Evolutionary conservation across 1,140 invertebrate genomes (phyloP).

Genomic region (Trigoniulus corallinus): DNA sequence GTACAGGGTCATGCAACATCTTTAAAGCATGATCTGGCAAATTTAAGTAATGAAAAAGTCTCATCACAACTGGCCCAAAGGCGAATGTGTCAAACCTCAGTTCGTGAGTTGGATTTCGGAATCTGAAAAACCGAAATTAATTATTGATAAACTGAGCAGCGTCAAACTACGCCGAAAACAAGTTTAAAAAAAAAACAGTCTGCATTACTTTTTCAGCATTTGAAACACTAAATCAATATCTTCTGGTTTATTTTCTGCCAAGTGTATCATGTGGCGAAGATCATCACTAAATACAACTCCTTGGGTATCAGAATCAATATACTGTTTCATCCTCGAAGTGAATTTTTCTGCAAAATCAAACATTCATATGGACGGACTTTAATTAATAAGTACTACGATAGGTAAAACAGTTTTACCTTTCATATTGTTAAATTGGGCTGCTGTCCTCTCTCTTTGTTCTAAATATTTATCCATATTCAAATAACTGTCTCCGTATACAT

Average conservation of each 20-base stretch:
- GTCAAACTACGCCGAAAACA: constrained; percentile 41
- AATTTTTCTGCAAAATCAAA: constrained; percentile 1
- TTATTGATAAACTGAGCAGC: neutral
- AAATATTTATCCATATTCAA: neutral
- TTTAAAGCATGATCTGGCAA: too few species aligned
- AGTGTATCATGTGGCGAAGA: constrained; percentile 59
- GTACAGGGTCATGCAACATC: too few species aligned
- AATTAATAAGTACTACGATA: too few species aligned
- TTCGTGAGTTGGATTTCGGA: constrained; percentile 49
- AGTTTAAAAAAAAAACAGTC: constrained; percentile 28
- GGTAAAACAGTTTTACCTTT: too few species aligned
- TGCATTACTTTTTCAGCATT: constrained; percentile 14
- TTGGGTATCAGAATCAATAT: neutral
- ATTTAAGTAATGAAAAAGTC: constrained; percentile 50
- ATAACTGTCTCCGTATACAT: neutral
- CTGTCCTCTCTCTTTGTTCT: neutral
- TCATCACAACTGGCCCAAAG: constrained; percentile 70
- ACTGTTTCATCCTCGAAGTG: neutral
- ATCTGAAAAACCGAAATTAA: constrained; percentile 32
- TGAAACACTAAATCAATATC: constrained; percentile 38
- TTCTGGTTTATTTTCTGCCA: constrained; percentile 36
- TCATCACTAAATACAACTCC: constrained; percentile 62
- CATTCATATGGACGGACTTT: neutral
- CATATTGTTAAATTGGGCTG: neutral
- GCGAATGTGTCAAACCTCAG: constrained; percentile 54